Percentiles rank a stretch among this genome's conserved stretches.
Conservation (phyloP, 2,113 vertebrate species). For the Sterna hirundo region DNA sequence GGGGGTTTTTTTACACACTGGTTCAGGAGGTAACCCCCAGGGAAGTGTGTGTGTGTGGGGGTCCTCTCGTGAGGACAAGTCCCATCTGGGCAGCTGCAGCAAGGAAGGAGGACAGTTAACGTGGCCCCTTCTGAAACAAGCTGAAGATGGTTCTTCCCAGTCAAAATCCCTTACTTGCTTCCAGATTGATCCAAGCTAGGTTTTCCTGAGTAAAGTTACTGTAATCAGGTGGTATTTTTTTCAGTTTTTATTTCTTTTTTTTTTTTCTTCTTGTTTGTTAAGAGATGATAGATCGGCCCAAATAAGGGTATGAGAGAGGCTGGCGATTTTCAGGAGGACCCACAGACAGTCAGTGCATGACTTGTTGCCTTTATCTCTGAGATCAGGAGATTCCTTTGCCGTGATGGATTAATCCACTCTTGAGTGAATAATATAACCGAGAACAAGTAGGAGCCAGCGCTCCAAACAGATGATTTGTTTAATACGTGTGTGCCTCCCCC, state of each 20-base stretch:
- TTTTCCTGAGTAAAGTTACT: not conserved
- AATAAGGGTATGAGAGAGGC: conserved; percentile 42
- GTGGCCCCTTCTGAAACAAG: not conserved
- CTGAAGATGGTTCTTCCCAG: not conserved
- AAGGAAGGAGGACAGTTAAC: not conserved
- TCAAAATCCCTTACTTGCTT: not conserved
- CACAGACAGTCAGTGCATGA: conserved; percentile 18
- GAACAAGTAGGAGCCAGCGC: conserved; percentile 58
- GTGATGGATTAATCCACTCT: conserved; percentile 61
- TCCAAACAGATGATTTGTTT: conserved; percentile 51
- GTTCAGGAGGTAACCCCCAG: not conserved
- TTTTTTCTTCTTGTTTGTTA: not conserved
- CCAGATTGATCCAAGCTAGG: not conserved
- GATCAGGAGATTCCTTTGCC: conserved; percentile 64
- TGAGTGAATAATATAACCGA: conserved; percentile 53
- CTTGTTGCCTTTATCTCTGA: conserved; percentile 65
- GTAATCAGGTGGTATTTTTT: not conserved
- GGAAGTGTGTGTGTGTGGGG: not conserved
- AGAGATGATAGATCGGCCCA: conserved; percentile 2
- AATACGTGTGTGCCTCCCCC: not conserved
- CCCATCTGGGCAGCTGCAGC: not conserved
- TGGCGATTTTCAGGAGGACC: conserved; percentile 38
- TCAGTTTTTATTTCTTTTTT: not conserved
- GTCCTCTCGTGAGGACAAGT: not conserved
- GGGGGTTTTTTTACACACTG: fast-evolving